A percentile compares a stretch with the other conserved stretches of the same genome.
These are phyloP conservation scores for Wasmannia auropunctata DNA, from an alignment of 1,140 invertebrate genomes.

Conservation along the genomic window DNA sequence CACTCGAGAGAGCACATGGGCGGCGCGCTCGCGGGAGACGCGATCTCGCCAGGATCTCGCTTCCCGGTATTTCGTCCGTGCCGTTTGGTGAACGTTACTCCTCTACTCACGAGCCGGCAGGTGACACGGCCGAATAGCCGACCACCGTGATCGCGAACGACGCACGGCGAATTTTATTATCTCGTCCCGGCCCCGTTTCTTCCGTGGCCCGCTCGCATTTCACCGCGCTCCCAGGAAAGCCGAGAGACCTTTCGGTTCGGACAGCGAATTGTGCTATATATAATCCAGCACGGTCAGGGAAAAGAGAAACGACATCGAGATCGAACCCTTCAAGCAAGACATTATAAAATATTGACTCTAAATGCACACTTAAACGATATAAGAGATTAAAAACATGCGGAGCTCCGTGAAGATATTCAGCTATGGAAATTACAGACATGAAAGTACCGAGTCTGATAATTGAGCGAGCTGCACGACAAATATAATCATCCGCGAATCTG, in stretches of 20 bases:
- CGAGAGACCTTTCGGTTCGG: constrained; percentile 30
- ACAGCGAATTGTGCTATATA: constrained; percentile 23
- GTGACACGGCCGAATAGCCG: constrained; percentile 56
- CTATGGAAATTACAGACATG: not conserved
- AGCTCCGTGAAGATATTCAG: not conserved
- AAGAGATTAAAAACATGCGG: not conserved
- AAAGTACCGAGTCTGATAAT: not conserved
- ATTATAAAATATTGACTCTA: not conserved
- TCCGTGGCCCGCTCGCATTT: constrained; percentile 24
- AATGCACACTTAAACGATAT: not conserved
- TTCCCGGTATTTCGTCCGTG: constrained; percentile 22
- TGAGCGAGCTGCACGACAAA: not conserved
- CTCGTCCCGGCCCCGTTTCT: constrained; percentile 28
- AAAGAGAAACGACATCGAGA: not conserved
- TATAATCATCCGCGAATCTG: not conserved
- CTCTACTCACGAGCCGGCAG: constrained; percentile 48
- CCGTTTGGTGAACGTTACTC: constrained; percentile 12
- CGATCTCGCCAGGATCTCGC: constrained; percentile 3
- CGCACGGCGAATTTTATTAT: constrained; percentile 66
- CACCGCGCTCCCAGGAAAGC: constrained; percentile 34
- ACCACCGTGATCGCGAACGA: constrained; percentile 69
- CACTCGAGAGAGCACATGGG: not conserved
- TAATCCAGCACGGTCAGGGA: not conserved
- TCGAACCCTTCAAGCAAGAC: not conserved
- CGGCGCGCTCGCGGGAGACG: not conserved